Evolutionary conservation across 2,797 vertebrate genomes (phyloP).

Genomic region (Taenioides sp.): DNA sequence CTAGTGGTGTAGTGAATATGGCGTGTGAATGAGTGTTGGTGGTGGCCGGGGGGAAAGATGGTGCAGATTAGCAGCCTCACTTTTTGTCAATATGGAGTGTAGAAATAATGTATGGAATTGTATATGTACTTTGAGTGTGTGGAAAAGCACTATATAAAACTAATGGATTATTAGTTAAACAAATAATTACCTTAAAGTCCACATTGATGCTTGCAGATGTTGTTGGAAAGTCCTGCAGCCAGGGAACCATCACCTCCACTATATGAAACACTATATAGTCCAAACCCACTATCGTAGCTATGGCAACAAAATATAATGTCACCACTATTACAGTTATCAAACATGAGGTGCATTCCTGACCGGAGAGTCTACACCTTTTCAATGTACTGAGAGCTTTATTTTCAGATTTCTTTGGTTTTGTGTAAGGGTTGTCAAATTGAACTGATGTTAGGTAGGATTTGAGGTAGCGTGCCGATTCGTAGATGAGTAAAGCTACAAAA

Average conservation of each 20-base stretch:
- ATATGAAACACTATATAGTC: constrained; percentile 82
- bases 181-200: constrained; percentile 75
- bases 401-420: constrained; percentile 41
- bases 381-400: constrained; percentile 55
- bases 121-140: background rate
- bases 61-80: no score
- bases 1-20: no score
- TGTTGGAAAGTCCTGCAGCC: constrained; percentile 78
- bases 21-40: no score
- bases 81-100: no score
- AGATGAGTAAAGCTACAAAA: constrained; percentile 78
- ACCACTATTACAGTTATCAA: constrained; percentile 74
- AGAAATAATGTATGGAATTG: background rate
- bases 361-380: constrained; percentile 73
- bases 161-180: background rate
- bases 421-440: constrained; percentile 83
- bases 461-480: constrained; percentile 82
- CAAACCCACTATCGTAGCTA: constrained; percentile 69
- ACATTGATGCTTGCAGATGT: constrained; percentile 76
- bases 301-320: constrained; percentile 76
- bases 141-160: background rate
- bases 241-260: constrained; percentile 68
- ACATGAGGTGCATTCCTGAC: constrained; percentile 75
- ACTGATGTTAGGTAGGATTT: constrained; percentile 84
- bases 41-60: no score